Evolutionary conservation across 2,113 vertebrate genomes (phyloP).

Genomic region (Sterrhoptilus dennistouni): DNA sequence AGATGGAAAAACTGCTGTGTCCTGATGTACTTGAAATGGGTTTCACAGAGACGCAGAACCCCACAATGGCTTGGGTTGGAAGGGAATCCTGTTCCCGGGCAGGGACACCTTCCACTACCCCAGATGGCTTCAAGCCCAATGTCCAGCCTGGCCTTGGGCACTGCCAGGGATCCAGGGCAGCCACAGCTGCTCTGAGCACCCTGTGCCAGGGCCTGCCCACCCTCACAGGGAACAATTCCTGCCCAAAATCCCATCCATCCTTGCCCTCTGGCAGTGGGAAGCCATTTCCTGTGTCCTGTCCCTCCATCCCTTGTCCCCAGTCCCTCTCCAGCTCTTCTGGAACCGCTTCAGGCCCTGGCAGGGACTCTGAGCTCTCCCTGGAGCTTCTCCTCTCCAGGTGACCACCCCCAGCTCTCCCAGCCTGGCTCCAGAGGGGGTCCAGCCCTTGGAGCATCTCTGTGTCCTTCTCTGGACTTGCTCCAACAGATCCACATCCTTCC

Average conservation of each 20-base stretch:
- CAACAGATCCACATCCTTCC: rapidly evolving
- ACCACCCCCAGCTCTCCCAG: background rate
- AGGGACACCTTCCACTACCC: background rate
- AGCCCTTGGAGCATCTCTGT: rapidly evolving
- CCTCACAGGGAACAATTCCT: background rate
- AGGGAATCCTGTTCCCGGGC: background rate
- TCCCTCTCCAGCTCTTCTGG: background rate
- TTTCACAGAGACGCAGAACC: background rate
- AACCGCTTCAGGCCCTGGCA: rapidly evolving
- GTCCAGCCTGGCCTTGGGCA: background rate
- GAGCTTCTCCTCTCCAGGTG: background rate
- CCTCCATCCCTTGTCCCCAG: background rate
- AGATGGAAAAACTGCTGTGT: background rate
- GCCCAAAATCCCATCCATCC: rapidly evolving
- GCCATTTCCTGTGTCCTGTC: background rate
- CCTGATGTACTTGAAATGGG: rapidly evolving
- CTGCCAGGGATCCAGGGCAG: background rate
- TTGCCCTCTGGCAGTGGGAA: background rate
- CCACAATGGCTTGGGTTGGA: background rate
- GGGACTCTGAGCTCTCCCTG: background rate
- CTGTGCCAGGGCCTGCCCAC: background rate
- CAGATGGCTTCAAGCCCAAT: rapidly evolving
- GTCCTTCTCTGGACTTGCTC: background rate
- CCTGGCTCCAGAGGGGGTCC: background rate
- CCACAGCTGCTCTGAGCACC: background rate